A percentile compares a stretch with the other conserved stretches of the same genome.
These are phyloP conservation scores for Bothrops alternatus DNA, from an alignment of 2,797 vertebrate species.

Conservation along the genomic window DNA sequence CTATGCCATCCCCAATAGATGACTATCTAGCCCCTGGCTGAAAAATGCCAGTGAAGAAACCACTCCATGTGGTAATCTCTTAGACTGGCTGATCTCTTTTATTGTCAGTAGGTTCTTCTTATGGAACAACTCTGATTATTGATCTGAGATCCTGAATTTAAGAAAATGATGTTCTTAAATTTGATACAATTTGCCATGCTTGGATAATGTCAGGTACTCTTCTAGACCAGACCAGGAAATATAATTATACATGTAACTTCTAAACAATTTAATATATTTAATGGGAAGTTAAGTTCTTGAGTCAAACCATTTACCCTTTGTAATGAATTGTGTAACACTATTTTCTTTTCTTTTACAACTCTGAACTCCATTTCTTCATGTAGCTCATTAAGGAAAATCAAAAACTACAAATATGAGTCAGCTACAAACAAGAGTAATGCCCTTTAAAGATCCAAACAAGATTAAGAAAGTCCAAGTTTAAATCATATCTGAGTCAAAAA, in stretches of 20 bases:
- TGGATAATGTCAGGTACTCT: slow-evolving; percentile 41
- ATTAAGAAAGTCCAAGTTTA: not conserved
- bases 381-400: not conserved
- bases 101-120: not conserved
- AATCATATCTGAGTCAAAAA: not conserved
- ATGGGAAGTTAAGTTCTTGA: slow-evolving; percentile 30
- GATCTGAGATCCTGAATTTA: slow-evolving; percentile 48
- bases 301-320: slow-evolving; percentile 15
- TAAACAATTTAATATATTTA: slow-evolving; percentile 54
- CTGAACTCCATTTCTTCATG: not conserved
- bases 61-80: not conserved
- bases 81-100: not conserved
- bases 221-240: not conserved
- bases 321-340: slow-evolving; percentile 1
- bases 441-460: not conserved
- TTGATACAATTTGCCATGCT: slow-evolving; percentile 53
- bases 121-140: slow-evolving; percentile 56
- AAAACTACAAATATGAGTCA: not conserved
- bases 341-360: slow-evolving; percentile 17
- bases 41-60: not conserved
- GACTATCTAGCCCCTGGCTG: too few species aligned
- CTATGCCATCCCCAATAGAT: too few species aligned
- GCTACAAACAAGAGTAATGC: not conserved
- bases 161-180: slow-evolving; percentile 45
- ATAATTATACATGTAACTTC: slow-evolving; percentile 22